Evolutionary conservation across 1,140 invertebrate species (phyloP), one percentile per base, ranked within the genome.

Genomic region (Temnothorax nylanderi): DNA sequence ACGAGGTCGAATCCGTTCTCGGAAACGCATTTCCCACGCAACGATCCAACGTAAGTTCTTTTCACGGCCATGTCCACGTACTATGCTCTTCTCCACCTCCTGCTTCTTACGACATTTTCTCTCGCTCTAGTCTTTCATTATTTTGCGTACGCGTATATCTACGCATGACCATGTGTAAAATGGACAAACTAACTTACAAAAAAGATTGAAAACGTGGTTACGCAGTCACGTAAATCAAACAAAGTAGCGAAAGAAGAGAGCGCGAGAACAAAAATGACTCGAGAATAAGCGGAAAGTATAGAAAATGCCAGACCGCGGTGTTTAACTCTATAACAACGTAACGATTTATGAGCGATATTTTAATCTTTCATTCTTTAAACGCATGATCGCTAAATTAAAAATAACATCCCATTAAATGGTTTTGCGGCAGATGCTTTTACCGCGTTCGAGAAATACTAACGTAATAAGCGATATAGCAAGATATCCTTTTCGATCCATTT

Each of bases 401-500:
- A 84, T 41, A 10, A 7, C 18, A 74, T 47, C 2, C 21, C 26
- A 58, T 62, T 96, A 96, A 96, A 96, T 92, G 95, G 94, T 49
- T 97, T 97, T 93, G 91, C 94, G n/a, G 93, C 95, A 58, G 97
- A 97, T 92, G 96, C 96, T 84, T 96, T 97, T 93, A 92, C 95
- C 51, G 92, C 93, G 76, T 94, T 94, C 86, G 87, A 91, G n/a
- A 21, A 93, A 92, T 82, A 89, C 85, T 69, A 78, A 71, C 75
- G 41, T 49, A n/a, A n/a, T n/a, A n/a, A 74, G 18, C 87, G 72
- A 49, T 87, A 84, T 95, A 95, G 90, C 95, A 95, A 60, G 97
- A 97, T 95, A n/a, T n/a, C n/a, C 96, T 97, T 44, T 97, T 97
- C 91, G 96, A 97, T 95, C 96, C 97, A 26, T 97, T 97, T 89